A percentile compares a stretch with the other conserved stretches of the same genome.
phyloP scores from a whole-genome alignment of 2,797 vertebrate species.

The Poeciliopsis paucimaculata region DNA sequence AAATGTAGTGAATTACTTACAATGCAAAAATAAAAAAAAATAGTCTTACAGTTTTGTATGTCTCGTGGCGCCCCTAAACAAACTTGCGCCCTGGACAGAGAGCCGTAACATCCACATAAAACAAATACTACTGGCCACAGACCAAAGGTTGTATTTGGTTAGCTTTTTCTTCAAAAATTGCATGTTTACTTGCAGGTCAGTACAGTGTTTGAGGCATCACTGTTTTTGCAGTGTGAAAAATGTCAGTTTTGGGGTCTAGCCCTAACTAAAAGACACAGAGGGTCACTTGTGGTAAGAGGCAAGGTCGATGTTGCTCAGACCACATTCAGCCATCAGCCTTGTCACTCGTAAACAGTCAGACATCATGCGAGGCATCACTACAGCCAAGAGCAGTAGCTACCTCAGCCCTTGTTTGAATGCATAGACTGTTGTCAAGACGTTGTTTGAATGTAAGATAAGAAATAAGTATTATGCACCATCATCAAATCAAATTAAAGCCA shows the following conservation, averaged over 20 bases:
- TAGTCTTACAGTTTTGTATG: not conserved
- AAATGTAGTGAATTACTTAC: not conserved
- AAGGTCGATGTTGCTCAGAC: slow-evolving; percentile 73
- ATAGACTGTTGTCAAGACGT: slow-evolving; percentile 4
- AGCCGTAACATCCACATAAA: no score
- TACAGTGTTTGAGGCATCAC: slow-evolving; percentile 45
- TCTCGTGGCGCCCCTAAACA: slow-evolving; percentile 21
- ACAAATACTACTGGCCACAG: no score
- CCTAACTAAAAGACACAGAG: slow-evolving; percentile 63
- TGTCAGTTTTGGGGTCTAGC: slow-evolving; percentile 62
- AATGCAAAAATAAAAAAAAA: not conserved
- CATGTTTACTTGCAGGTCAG: slow-evolving; percentile 53
- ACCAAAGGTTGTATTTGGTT: not conserved
- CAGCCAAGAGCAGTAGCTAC: slow-evolving; percentile 11
- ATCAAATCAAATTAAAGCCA: not conserved
- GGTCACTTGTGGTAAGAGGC: slow-evolving; percentile 76
- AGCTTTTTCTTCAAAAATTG: slow-evolving; percentile 15
- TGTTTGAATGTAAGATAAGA: not conserved
- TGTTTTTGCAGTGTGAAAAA: slow-evolving; percentile 53
- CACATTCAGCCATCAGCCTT: slow-evolving; percentile 59
- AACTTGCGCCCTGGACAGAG: not conserved
- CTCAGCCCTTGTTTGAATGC: slow-evolving; percentile 13
- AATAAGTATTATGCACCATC: not conserved
- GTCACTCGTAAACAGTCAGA: slow-evolving; percentile 62
- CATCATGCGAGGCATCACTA: slow-evolving; percentile 41